Evolutionary conservation across 2,797 vertebrate genomes (phyloP).

Genomic region (Alectoris magna): DNA sequence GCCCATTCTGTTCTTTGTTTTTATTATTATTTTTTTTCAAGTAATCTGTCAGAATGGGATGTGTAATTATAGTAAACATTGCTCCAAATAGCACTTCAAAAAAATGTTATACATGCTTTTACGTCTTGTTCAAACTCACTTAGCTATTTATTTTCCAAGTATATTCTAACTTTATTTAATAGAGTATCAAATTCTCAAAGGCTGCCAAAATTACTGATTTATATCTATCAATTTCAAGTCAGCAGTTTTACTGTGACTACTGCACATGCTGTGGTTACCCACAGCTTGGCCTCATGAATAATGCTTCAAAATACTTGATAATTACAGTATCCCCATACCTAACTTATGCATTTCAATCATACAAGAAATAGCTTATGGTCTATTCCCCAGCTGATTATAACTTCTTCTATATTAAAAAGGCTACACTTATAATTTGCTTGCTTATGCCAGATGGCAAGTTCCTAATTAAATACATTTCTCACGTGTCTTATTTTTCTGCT

Average conservation of each 20-base stretch:
- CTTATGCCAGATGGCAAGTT: conserved; percentile 39
- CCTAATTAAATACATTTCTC: conserved; percentile 49
- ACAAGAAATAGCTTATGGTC: conserved; percentile 14
- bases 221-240: neutral
- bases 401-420: conserved; percentile 18
- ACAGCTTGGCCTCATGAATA: neutral
- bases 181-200: neutral
- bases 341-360: conserved; percentile 18
- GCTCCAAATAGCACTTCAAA: neutral
- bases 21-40: neutral
- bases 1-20: neutral
- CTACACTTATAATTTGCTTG: neutral
- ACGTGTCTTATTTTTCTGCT: conserved; percentile 12
- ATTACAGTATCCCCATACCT: conserved; percentile 13
- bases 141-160: neutral
- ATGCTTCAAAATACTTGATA: neutral
- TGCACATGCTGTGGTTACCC: neutral
- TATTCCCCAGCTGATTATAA: neutral
- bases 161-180: neutral
- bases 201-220: neutral
- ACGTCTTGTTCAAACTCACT: neutral
- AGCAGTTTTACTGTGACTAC: neutral
- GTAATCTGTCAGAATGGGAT: neutral
- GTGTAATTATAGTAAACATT: neutral
- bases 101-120: neutral